A percentile compares a stretch with the other conserved stretches of the same genome.
These are phyloP conservation scores for Latheticus oryzae DNA, from an alignment of 2,888 invertebrate genomes.

Conservation along the genomic window DNA sequence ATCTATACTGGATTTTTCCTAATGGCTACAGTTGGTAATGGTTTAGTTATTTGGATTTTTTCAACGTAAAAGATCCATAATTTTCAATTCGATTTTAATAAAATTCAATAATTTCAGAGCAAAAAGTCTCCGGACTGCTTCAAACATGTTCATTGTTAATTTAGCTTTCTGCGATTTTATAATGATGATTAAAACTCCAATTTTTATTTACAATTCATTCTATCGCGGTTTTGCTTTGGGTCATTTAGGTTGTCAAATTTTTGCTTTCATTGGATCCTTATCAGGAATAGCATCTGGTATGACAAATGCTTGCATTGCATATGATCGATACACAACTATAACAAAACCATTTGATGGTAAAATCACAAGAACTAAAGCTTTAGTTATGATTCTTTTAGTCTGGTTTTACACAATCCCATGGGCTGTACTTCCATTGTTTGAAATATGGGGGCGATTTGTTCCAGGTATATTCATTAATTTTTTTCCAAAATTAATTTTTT, in stretches of 20 bases:
- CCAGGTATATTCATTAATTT: slow-evolving; percentile 71
- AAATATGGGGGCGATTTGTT: slow-evolving; percentile 88
- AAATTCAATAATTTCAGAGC: slow-evolving; percentile 67
- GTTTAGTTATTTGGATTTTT: slow-evolving; percentile 87
- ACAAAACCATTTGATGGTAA: slow-evolving; percentile 86
- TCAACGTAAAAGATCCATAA: slow-evolving; percentile 71
- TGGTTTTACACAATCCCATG: slow-evolving; percentile 87
- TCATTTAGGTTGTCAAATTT: slow-evolving; percentile 80
- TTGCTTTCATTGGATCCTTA: slow-evolving; percentile 79
- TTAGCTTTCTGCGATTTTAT: slow-evolving; percentile 85
- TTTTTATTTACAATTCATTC: slow-evolving; percentile 88
- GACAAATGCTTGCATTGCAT: slow-evolving; percentile 88
- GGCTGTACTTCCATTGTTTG: slow-evolving; percentile 81
- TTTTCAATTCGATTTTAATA: not conserved
- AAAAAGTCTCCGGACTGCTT: slow-evolving; percentile 80
- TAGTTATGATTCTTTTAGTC: slow-evolving; percentile 78
- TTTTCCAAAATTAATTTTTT: slow-evolving; percentile 1
- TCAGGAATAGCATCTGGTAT: slow-evolving; percentile 83
- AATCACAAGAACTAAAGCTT: slow-evolving; percentile 81
- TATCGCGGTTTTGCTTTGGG: slow-evolving; percentile 82
- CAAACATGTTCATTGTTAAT: slow-evolving; percentile 87
- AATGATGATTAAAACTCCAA: slow-evolving; percentile 88
- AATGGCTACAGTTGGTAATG: slow-evolving; percentile 79
- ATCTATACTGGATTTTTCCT: slow-evolving; percentile 81
- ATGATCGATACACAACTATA: slow-evolving; percentile 84